A percentile compares a stretch with the other conserved stretches of the same genome.
Evolutionary conservation across 2,113 vertebrate species (phyloP).

Genomic region (Agapornis roseicollis): DNA sequence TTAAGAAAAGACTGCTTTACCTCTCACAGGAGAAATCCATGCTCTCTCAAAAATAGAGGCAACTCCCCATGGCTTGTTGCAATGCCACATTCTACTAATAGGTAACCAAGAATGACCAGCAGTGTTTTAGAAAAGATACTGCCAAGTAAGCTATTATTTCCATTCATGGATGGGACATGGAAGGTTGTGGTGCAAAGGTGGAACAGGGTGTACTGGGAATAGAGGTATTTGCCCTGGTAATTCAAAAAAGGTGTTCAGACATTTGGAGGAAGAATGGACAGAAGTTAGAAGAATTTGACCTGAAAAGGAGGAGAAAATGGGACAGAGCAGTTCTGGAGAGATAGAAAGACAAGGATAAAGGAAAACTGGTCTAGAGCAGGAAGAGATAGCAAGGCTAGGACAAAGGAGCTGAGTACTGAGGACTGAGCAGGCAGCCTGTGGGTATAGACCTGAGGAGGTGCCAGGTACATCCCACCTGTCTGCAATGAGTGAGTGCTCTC

Average conservation of each 20-base stretch:
- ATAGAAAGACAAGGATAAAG: not conserved
- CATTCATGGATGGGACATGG: not conserved
- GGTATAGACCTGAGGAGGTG: not conserved
- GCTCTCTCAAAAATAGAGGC: not conserved
- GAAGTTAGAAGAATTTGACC: not conserved
- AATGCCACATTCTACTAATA: not conserved
- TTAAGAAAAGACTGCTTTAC: not conserved
- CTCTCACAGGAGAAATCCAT: not conserved
- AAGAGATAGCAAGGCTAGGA: not conserved
- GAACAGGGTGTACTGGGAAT: not conserved
- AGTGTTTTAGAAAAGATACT: not conserved
- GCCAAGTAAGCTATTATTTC: not conserved
- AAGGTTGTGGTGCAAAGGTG: not conserved
- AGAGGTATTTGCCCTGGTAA: not conserved
- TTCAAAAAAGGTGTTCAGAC: rapidly evolving
- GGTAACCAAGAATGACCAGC: not conserved
- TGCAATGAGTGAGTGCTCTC: not conserved
- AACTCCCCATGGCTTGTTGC: not conserved
- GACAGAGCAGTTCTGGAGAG: not conserved
- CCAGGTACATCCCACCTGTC: rapidly evolving
- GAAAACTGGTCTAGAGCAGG: not conserved
- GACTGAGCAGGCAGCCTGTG: rapidly evolving
- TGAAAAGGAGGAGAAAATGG: not conserved
- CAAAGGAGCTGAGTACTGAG: not conserved
- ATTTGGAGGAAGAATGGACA: not conserved